Conservation (phyloP, 2,888 invertebrate genomes). For the Dicyrtomina minuta region DNA sequence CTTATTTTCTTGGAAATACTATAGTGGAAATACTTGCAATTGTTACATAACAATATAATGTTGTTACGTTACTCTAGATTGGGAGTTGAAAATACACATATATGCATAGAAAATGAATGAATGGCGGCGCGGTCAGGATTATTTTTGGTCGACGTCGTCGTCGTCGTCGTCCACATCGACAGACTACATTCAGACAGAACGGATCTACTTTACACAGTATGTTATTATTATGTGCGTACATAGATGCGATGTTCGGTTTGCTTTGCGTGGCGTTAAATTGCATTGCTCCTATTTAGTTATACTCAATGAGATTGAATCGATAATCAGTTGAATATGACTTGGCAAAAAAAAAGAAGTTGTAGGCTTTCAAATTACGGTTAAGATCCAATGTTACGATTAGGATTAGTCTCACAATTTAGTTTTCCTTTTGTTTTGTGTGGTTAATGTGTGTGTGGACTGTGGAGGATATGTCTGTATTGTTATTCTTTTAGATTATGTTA, state of each 20-base stretch:
- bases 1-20: too few relatives aligned
- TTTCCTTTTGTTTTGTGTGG: conserved; percentile 10
- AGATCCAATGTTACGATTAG: background rate
- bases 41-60: too few relatives aligned
- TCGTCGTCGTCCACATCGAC: too few relatives aligned
- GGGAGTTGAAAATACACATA: background rate
- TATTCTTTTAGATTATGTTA: too few relatives aligned
- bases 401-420: conserved; percentile 6
- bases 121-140: background rate
- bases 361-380: conserved; percentile 4
- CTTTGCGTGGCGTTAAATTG: too few relatives aligned
- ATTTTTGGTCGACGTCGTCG: background rate
- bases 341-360: conserved; percentile 35
- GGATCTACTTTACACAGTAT: too few relatives aligned
- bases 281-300: background rate
- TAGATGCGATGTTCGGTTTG: too few relatives aligned
- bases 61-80: too few relatives aligned
- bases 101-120: background rate
- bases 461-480: too few relatives aligned
- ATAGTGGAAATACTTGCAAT: too few relatives aligned
- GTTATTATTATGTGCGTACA: too few relatives aligned
- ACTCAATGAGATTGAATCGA: conserved; percentile 24
- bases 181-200: too few relatives aligned
- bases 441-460: background rate
- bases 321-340: conserved; percentile 42